Base-by-base conservation (phyloP, 2,888 invertebrate species). In the Aethes cnicana region DNA sequence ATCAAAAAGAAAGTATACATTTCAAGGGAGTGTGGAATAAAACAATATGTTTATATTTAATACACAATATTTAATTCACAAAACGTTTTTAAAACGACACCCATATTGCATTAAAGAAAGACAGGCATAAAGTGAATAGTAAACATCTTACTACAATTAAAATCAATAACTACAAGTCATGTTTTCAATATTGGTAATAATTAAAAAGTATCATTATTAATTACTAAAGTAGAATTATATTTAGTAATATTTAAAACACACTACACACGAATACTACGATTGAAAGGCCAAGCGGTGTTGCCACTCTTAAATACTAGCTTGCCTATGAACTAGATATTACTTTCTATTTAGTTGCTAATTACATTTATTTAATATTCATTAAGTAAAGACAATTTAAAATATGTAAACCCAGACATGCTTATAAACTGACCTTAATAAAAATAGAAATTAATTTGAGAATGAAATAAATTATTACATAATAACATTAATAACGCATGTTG, bases 231-330 rank as follows among this genome's bases (percentile, higher is more conserved):
- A 35, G 52, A 49, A 56, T 49, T 52, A 43, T 55, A 57, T 58
- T 72, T 68, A 75, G 67, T 67, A 71, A 64, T 73, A 70, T 73
- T 72, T 66, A 68, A 70, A 73, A 80, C 53, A 57, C 57, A 53
- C 50, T 53, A 58, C 82, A 82, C 81, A 82, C 81, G 63, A 79
- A 81, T 76, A 85, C 87, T 85, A 84, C 79, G 65, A 73, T 77
- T 85, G 80, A 83, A 86, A 89, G 89, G 89, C 89, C 89, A 88
- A 89, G 87, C 88, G 89, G 89, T 89, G 88, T 88, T 89, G 88
- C 89, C 89, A 89, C 72, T 80, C 72, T 80, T 50, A 58, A 53
- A 56, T 56, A 61, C 57, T 58, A 58, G 47, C 60, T 64, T 68
- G 70, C 52, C 52, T 57, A 63, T n/a, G n/a, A n/a, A n/a, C n/a